phyloP scores from a whole-genome alignment of 2,113 vertebrate genomes.

The Silurus meridionalis region DNA sequence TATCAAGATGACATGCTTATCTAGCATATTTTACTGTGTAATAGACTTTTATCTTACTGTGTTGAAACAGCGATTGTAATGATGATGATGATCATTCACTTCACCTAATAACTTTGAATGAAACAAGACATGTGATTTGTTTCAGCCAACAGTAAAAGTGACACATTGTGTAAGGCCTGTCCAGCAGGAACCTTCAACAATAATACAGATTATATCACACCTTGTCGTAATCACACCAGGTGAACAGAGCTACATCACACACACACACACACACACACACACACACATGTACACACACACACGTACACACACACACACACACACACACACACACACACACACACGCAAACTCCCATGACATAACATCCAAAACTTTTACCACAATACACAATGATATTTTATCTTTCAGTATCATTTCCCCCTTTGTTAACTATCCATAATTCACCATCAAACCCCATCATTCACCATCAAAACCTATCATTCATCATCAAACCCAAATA shows the following conservation, averaged over 20 bases:
- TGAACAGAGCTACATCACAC: not conserved
- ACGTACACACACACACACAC: conserved; percentile 3
- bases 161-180: not conserved
- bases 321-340: not conserved
- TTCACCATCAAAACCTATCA: not conserved
- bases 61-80: not conserved
- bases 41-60: not conserved
- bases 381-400: no score
- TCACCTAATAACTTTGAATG: not conserved
- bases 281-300: not conserved
- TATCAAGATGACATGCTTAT: not conserved
- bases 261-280: conserved; percentile 18
- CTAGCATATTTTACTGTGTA: not conserved
- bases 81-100: not conserved
- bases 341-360: not conserved
- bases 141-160: not conserved
- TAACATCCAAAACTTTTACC: no score
- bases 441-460: not conserved
- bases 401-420: no score
- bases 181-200: conserved; percentile 19
- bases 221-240: conserved; percentile 15
- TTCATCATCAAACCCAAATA: not conserved
- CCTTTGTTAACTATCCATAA: no score
- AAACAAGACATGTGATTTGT: not conserved
- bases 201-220: not conserved